A percentile compares a stretch with the other conserved stretches of the same genome.
phyloP scores from a whole-genome alignment of 2,888 invertebrate genomes.

The Poecilobothrus nobilitatus region DNA sequence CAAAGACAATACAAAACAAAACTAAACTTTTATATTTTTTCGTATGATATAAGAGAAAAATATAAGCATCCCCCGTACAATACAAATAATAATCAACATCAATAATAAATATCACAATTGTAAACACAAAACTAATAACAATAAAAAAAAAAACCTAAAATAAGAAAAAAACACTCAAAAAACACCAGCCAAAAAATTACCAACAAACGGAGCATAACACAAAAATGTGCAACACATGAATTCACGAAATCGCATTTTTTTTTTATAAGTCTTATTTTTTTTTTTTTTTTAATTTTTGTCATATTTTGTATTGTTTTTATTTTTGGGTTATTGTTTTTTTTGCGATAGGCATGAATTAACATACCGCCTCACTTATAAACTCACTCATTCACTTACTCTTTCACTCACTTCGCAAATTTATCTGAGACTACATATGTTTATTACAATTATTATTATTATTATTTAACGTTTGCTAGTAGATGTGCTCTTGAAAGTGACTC shows the following conservation, averaged over 20 bases:
- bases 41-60: too few relatives aligned
- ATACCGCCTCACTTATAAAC: neutral
- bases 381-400: neutral
- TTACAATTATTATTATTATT: neutral
- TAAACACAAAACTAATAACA: neutral
- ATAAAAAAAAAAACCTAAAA: neutral
- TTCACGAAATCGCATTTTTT: constrained; percentile 10
- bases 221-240: constrained; percentile 11
- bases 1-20: too few relatives aligned
- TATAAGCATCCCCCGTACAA: too few relatives aligned
- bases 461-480: neutral
- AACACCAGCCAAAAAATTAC: neutral
- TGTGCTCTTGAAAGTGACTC: constrained; percentile 10
- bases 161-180: neutral
- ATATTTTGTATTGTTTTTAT: constrained; percentile 7
- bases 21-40: too few relatives aligned
- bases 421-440: constrained; percentile 1
- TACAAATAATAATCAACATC: neutral
- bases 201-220: neutral
- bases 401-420: neutral
- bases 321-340: neutral
- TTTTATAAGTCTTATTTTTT: constrained; percentile 4
- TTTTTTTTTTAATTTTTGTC: neutral
- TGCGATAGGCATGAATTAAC: constrained; percentile 9
- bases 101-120: neutral